These are phyloP conservation scores for Elgaria multicarinata DNA, from an alignment of 2,113 vertebrate genomes.

Conservation along the genomic window DNA sequence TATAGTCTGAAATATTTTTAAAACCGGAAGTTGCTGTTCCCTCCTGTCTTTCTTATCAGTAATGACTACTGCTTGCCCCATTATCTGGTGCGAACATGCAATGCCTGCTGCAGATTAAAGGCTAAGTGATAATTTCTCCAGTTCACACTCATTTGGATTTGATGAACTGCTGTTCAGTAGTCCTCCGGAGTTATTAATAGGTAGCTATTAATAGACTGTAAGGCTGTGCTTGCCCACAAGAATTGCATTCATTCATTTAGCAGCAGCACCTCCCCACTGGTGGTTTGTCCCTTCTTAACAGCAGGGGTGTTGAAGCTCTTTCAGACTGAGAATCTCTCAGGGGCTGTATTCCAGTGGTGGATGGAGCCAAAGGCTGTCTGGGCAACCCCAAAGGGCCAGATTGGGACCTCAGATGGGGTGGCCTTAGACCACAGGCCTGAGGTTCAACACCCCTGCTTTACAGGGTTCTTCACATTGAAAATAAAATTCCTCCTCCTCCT, in stretches of 20 bases:
- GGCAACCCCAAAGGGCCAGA: no score
- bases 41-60: background rate
- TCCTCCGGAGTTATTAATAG: constrained; percentile 1
- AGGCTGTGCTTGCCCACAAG: background rate
- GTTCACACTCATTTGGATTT: constrained; percentile 18
- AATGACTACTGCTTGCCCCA: background rate
- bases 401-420: no score
- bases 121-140: constrained; percentile 16
- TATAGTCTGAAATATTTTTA: no score
- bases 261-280: background rate
- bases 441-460: background rate
- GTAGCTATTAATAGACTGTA: constrained; percentile 5
- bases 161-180: background rate
- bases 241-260: background rate
- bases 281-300: background rate
- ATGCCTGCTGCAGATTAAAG: constrained; percentile 27
- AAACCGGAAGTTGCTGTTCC: no score
- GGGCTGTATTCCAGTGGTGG: no score
- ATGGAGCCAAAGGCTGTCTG: no score
- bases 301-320: no score
- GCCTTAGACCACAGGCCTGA: no score
- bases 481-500: background rate
- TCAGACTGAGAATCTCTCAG: no score
- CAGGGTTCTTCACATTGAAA: background rate
- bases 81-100: constrained; percentile 19